A percentile compares a stretch with the other conserved stretches of the same genome.
Evolutionary conservation across 2,113 vertebrate species (phyloP).

Genomic region (Clupea harengus): DNA sequence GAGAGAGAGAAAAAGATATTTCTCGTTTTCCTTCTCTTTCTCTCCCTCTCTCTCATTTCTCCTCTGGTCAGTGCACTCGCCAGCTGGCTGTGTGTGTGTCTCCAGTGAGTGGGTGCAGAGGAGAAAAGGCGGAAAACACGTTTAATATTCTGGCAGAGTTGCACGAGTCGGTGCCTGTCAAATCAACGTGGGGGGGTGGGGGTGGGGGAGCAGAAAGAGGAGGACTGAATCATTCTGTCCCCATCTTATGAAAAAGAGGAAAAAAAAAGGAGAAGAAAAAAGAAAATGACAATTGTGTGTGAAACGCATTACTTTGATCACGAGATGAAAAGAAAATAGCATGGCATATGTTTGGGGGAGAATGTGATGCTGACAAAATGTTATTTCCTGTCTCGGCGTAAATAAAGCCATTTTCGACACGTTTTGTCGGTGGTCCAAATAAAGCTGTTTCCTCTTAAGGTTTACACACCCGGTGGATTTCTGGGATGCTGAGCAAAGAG

Average conservation of each 20-base stretch:
- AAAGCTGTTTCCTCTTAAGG: no score
- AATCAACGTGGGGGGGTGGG: neutral
- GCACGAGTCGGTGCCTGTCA: neutral
- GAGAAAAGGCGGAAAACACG: neutral
- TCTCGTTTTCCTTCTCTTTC: neutral
- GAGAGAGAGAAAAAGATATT: neutral
- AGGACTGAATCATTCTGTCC: neutral
- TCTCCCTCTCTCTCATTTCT: neutral
- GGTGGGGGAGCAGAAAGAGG: neutral
- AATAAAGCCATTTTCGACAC: neutral
- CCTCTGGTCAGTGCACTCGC: neutral
- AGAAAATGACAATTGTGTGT: neutral
- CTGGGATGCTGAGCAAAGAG: no score
- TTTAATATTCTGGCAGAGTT: slow-evolving; percentile 7
- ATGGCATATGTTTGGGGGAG: neutral
- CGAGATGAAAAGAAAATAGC: neutral
- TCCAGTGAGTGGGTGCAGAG: neutral
- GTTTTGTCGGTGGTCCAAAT: no score
- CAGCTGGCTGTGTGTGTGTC: neutral
- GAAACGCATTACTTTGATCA: neutral
- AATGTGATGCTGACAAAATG: neutral
- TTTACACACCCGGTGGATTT: no score
- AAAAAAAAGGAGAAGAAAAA: neutral
- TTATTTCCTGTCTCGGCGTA: neutral
- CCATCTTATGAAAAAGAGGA: neutral